A percentile compares a stretch with the other conserved stretches of the same genome.
Conservation (phyloP, 2,113 vertebrate species). For the Todiramphus chloris region DNA sequence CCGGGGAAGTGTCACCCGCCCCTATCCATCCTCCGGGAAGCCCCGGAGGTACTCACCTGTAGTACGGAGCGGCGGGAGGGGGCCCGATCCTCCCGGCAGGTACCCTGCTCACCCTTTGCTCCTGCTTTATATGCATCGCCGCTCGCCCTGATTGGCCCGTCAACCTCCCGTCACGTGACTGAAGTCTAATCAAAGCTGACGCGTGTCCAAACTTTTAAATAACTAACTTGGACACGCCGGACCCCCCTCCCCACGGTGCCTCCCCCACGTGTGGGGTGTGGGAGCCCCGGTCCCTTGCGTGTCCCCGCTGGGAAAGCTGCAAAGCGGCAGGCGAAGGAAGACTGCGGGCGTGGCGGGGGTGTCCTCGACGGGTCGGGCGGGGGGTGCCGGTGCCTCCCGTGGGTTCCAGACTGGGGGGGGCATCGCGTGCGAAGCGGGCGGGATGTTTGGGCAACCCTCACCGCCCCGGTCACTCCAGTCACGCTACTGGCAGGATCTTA, state of each 20-base stretch:
- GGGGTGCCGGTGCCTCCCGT: background rate
- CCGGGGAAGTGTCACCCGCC: rapidly evolving
- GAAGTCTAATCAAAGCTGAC: background rate
- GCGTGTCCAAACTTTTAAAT: background rate
- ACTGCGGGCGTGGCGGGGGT: no score
- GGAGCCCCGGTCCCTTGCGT: background rate
- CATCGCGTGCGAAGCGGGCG: constrained; percentile 65
- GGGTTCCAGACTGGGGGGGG: background rate
- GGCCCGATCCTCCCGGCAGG: background rate
- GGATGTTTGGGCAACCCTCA: background rate
- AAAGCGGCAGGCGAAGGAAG: background rate
- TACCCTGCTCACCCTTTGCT: background rate
- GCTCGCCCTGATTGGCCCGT: constrained; percentile 43
- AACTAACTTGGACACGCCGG: background rate
- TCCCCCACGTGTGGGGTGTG: background rate
- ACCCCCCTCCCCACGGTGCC: no score
- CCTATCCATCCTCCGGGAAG: background rate
- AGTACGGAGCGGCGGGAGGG: background rate
- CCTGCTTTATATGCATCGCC: constrained; percentile 71
- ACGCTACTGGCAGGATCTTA: constrained; percentile 55
- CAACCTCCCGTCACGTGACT: constrained; percentile 17
- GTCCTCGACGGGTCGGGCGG: background rate
- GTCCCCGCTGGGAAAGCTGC: no score
- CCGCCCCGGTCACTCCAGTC: constrained; percentile 36
- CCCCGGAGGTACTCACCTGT: constrained; percentile 1